Evolutionary conservation across 2,888 invertebrate genomes (phyloP).

Genomic region (Gonocerus acuteangulatus): DNA sequence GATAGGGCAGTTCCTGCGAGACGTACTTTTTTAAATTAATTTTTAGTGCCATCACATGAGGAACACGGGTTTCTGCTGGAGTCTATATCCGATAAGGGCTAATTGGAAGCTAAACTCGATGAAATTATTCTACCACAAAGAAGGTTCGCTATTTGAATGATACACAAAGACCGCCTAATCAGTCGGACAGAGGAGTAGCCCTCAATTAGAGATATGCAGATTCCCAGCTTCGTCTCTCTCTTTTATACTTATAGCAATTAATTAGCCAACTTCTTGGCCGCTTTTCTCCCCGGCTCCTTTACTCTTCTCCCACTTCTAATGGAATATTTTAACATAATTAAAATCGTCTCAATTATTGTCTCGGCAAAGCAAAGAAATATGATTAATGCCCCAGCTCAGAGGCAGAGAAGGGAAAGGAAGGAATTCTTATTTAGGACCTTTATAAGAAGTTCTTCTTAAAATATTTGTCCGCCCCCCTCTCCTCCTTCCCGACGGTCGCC

Average conservation of each 20-base stretch:
- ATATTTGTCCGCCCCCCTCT: slow-evolving; percentile 32
- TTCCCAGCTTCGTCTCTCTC: slow-evolving; percentile 14
- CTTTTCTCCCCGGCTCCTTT: slow-evolving; percentile 8
- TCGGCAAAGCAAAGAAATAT: slow-evolving; percentile 34
- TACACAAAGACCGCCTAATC: no score
- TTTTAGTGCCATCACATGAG: no score
- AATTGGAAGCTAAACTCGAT: no score
- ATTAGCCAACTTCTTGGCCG: slow-evolving; percentile 33
- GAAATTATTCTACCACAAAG: no score
- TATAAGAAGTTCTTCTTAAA: slow-evolving; percentile 37
- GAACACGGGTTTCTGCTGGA: no score
- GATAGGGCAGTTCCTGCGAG: no score
- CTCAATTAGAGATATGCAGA: slow-evolving; percentile 37
- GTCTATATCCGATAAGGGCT: no score
- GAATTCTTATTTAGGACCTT: slow-evolving; percentile 32
- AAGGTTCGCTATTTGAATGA: no score
- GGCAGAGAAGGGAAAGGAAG: slow-evolving; percentile 18
- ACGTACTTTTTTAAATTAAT: no score
- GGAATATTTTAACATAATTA: slow-evolving; percentile 37
- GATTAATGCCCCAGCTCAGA: slow-evolving; percentile 33
- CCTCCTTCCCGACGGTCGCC: slow-evolving; percentile 1
- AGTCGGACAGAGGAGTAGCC: slow-evolving; percentile 6
- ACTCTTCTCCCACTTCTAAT: slow-evolving; percentile 26
- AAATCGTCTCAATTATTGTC: slow-evolving; percentile 37
- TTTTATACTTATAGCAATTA: slow-evolving; percentile 36